Base-by-base conservation (phyloP, 2,113 vertebrate species). In the Neotoma lepida region DNA sequence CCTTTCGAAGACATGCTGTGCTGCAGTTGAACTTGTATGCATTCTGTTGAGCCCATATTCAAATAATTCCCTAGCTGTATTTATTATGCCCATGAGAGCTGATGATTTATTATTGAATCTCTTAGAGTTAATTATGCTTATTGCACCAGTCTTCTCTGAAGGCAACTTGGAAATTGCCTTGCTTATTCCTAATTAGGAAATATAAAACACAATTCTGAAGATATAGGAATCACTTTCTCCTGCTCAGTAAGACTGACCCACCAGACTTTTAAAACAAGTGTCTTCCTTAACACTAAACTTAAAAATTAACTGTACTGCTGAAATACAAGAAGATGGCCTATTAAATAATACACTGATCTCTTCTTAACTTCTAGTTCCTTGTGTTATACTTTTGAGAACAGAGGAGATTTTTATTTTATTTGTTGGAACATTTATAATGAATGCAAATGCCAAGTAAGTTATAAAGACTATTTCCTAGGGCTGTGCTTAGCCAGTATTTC, bases 101-200 rank as follows among this genome's bases (percentile, higher is more conserved):
- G 39, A 30, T 66, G 89, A 91, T 93, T 94, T 90, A 80, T 95
- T 91, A 87, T 64, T 95, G 89, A 96, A 70, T 17, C 51, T 96
- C 80, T 93, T 91, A 88, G 80, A 91, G 84, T 93, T 96, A 87
- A 95, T 96, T 94, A 85, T 76, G 44, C 61, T 93, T 94, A 92
- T 87, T 85, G 54, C 56, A 81, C 56, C 54, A 89, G 13, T 85
- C 68, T 89, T 95, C 70, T 91, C 70, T 41, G 44, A 95, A 91
- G 73, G 91, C 94, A 78, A 86, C 56, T 74, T 92, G 89, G 89
- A 91, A 87, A 95, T 91, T 91, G 22, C 89, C 70, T 96, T 96
- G 86, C 89, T 92, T n/a, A 70, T 61, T 76, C 15, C 88, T 96
- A 96, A 91, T 95, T 92, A 94, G 39, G 28, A 96, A 96, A 92